phyloP scores from a whole-genome alignment of 2,113 vertebrate genomes.

The Entosphenus tridentatus region DNA sequence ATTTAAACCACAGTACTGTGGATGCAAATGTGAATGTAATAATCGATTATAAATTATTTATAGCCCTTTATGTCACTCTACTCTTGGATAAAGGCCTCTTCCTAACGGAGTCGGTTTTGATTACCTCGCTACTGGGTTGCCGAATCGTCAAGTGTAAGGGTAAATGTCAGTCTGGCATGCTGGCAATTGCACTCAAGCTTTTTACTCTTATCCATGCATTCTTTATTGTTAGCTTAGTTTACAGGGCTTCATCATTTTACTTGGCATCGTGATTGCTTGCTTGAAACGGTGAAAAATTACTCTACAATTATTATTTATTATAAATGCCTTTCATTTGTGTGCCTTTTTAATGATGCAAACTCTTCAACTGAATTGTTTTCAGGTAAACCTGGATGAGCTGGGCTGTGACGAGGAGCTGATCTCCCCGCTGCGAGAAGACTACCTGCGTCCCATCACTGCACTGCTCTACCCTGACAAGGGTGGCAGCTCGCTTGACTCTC shows the following conservation, averaged over 20 bases:
- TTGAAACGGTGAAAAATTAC: background rate
- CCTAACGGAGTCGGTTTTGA: too few species aligned
- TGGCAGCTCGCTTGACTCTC: slow-evolving; percentile 48
- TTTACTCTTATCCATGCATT: background rate
- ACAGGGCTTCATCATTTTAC: background rate
- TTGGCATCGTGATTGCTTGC: background rate
- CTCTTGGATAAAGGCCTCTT: too few species aligned
- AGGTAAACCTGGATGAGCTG: slow-evolving; percentile 52
- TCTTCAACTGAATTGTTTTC: background rate
- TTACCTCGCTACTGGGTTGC: too few species aligned
- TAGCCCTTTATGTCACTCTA: too few species aligned
- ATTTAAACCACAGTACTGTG: too few species aligned
- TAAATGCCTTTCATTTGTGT: background rate
- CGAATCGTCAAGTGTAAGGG: too few species aligned
- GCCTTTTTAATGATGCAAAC: background rate
- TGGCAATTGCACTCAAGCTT: background rate
- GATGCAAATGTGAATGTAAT: too few species aligned
- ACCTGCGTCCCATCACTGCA: slow-evolving; percentile 33
- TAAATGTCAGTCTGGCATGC: too few species aligned
- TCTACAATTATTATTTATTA: background rate
- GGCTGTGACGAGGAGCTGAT: slow-evolving; percentile 54
- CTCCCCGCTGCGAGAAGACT: slow-evolving; percentile 49
- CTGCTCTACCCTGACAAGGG: slow-evolving; percentile 58
- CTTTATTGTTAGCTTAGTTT: background rate
- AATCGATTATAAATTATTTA: too few species aligned